Evolutionary conservation across 2,797 vertebrate genomes (phyloP).

Genomic region (Ceryle rudis): DNA sequence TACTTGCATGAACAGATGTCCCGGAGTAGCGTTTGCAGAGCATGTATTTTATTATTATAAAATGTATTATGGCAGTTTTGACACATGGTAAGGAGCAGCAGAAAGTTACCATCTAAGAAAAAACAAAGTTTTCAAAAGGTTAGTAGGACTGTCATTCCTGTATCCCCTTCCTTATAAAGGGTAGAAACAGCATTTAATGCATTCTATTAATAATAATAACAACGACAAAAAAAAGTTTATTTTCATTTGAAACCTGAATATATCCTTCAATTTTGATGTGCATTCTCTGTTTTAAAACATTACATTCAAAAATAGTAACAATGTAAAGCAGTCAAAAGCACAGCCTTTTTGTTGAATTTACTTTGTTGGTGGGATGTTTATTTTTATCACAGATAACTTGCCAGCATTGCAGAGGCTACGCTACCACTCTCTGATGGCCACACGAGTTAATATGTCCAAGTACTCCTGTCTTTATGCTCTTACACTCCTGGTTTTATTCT

Average conservation of each 20-base stretch:
- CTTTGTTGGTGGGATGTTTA: slow-evolving; percentile 4
- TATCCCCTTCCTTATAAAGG: neutral
- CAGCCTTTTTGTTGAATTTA: neutral
- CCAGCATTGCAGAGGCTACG: neutral
- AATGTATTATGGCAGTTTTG: neutral
- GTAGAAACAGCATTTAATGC: neutral
- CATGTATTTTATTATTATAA: neutral
- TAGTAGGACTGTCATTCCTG: neutral
- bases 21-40: neutral
- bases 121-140: neutral
- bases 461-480: neutral
- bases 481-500: neutral
- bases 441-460: neutral
- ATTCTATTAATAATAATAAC: neutral
- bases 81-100: neutral
- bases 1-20: neutral
- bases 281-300: slow-evolving; percentile 41
- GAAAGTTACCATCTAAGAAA: neutral
- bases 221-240: neutral
- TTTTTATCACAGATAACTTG: neutral
- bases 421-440: neutral
- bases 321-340: neutral
- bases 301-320: slow-evolving; percentile 16
- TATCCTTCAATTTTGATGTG: slow-evolving; percentile 3
- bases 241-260: neutral